These are phyloP conservation scores for Turnix velox DNA, from an alignment of 2,113 vertebrate genomes.

Conservation along the genomic window DNA sequence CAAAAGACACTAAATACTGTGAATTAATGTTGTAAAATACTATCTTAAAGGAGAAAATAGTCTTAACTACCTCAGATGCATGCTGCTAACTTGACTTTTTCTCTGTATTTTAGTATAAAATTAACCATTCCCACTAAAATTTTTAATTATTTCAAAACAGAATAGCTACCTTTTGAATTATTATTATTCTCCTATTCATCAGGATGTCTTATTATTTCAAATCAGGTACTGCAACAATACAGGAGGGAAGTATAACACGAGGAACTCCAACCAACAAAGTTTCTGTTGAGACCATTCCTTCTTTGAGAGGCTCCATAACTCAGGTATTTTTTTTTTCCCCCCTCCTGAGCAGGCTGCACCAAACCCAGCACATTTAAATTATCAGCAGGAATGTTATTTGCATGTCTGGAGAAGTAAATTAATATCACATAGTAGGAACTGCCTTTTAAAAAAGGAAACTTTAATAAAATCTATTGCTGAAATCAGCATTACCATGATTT, in stretches of 20 bases:
- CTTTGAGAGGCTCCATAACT: constrained; percentile 90
- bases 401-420: not conserved
- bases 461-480: not conserved
- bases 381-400: not conserved
- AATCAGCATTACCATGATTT: not conserved
- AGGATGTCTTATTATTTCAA: not conserved
- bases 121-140: not conserved
- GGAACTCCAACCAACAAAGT: constrained; percentile 83
- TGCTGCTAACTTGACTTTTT: not conserved
- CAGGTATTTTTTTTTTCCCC: constrained; percentile 78
- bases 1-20: not conserved
- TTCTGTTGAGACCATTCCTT: constrained; percentile 79
- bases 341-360: not conserved
- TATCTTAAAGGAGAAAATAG: not conserved
- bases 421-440: not conserved
- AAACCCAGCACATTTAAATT: not conserved
- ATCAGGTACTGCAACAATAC: constrained; percentile 81
- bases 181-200: not conserved
- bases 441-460: not conserved
- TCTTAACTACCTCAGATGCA: not conserved
- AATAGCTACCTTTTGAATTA: not conserved
- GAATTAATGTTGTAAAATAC: not conserved
- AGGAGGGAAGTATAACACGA: constrained; percentile 86
- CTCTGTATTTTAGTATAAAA: not conserved
- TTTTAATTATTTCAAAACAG: not conserved